These are phyloP conservation scores for Dasyprocta punctata DNA, from an alignment of 2,113 vertebrate genomes.

Conservation along the genomic window DNA sequence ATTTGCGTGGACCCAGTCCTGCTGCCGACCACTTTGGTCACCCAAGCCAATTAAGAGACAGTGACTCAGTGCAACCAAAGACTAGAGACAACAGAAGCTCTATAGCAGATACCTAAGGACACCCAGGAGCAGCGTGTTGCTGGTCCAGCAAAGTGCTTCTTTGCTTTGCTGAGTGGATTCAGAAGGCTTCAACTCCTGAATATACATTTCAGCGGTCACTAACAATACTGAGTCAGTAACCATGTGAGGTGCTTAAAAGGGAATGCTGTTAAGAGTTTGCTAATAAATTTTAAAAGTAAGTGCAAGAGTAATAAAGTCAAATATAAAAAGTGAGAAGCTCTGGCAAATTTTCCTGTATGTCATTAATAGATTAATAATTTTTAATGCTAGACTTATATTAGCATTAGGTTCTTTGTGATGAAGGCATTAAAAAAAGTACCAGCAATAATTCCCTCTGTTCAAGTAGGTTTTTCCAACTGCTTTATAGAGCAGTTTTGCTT, in stretches of 20 bases:
- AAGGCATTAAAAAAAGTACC: constrained; percentile 8
- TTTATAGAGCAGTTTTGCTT: constrained; percentile 1
- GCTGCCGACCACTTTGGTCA: not conserved
- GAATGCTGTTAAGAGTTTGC: not conserved
- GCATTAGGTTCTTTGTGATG: constrained; percentile 5
- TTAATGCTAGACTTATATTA: not conserved
- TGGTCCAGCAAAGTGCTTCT: not conserved
- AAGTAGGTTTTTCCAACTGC: constrained; percentile 37
- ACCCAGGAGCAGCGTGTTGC: too few relatives aligned
- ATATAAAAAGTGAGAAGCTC: not conserved
- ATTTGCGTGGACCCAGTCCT: not conserved
- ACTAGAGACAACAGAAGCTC: not conserved
- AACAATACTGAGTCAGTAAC: not conserved
- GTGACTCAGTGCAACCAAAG: not conserved
- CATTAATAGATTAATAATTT: not conserved
- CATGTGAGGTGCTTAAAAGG: not conserved
- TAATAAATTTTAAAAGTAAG: constrained; percentile 16
- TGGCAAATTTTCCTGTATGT: not conserved
- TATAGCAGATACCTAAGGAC: not conserved
- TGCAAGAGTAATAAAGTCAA: not conserved
- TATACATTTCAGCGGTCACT: not conserved
- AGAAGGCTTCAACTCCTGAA: not conserved
- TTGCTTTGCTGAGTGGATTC: not conserved
- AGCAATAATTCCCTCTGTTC: constrained; percentile 43
- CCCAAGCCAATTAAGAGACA: not conserved